A percentile compares a stretch with the other conserved stretches of the same genome.
phyloP scores from a whole-genome alignment of 53 echinoderm and acorn worm species.

The Zoroaster sp. region DNA sequence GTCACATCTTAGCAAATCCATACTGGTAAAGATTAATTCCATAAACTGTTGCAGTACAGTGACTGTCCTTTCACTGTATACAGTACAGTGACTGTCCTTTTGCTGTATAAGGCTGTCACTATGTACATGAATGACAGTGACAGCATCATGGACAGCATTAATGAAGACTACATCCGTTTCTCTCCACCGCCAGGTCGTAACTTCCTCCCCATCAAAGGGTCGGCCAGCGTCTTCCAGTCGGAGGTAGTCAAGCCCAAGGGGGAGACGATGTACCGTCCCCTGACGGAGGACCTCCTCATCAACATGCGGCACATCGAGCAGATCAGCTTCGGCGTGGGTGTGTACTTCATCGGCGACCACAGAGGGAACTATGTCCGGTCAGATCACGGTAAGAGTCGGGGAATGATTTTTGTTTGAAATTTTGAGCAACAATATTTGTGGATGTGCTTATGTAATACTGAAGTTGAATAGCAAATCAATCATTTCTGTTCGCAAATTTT shows the following conservation, averaged over 20 bases:
- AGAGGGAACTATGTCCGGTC: conserved; percentile 74
- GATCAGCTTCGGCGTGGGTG: conserved; percentile 83
- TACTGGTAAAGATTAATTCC: too few relatives aligned
- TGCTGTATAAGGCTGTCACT: not conserved
- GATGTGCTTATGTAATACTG: too few relatives aligned
- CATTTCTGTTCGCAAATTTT: too few relatives aligned
- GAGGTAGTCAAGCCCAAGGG: conserved; percentile 78
- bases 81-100: not conserved
- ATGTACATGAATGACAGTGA: not conserved
- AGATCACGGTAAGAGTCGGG: conserved; percentile 68
- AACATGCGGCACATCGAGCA: conserved; percentile 87
- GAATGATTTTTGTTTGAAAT: not conserved
- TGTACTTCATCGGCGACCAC: conserved; percentile 73
- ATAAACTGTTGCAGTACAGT: not conserved
- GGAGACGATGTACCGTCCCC: conserved; percentile 83
- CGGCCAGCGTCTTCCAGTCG: conserved; percentile 78
- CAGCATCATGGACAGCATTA: conserved; percentile 25
- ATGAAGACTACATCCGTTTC: conserved; percentile 6
- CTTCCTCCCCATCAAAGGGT: conserved; percentile 77
- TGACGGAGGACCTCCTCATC: conserved; percentile 77
- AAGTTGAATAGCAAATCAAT: too few relatives aligned
- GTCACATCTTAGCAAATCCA: too few relatives aligned
- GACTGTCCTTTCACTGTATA: not conserved
- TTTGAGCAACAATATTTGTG: not conserved
- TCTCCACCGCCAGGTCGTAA: conserved; percentile 66